Base-by-base conservation (phyloP, 2,888 invertebrate species). In the Agonum fuliginosum region DNA sequence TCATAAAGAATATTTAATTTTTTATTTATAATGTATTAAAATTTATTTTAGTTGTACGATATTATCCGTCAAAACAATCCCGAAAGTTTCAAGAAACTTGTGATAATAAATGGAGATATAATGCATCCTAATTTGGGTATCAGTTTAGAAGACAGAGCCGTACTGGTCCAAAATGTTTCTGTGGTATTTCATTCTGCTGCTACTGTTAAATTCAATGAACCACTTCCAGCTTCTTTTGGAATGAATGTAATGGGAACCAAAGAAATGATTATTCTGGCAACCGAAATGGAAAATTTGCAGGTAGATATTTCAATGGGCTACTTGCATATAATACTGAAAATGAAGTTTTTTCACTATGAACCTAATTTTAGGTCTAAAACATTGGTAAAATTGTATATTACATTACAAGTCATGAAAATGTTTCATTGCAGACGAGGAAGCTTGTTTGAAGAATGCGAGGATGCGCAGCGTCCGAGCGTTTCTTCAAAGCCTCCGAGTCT, bases 101-200 rank as follows among this genome's bases (percentile, higher is more conserved):
- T 88, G 65, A 90, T 91, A 0, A 86, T 94, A 12, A 86, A 89
- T 17, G 93, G 93, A 0, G 93, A 93, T 84, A 90, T 92, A 24
- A 88, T 90, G 37, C 86, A 88, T 79, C 89, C 90, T 0, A 89
- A 88, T 27, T 86, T 93, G 3, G 92, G 91, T 2, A 88, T 92
- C 77, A 86, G 88, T 34, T 82, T 85, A 0, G 87, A 89, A 0
- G 89, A 90, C 79, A 89, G 92, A 80, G 83, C 84, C 46, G 85
- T 86, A 27, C 84, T 91, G 0, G 85, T 86, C 43, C 89, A 91
- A 81, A 88, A 91, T 85, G 92, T 95, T 8, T 91, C 93, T 2
- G 87, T 95, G 30, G 94, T 95, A 19, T 94, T 95, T 86, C 95
- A 95, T 86, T 93, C 93, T 20, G 95, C 95, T 0, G 95, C 95